A percentile compares a stretch with the other conserved stretches of the same genome.
These are phyloP conservation scores for Platorchestia sp. DNA, from an alignment of 1,140 invertebrate genomes.

Conservation along the genomic window DNA sequence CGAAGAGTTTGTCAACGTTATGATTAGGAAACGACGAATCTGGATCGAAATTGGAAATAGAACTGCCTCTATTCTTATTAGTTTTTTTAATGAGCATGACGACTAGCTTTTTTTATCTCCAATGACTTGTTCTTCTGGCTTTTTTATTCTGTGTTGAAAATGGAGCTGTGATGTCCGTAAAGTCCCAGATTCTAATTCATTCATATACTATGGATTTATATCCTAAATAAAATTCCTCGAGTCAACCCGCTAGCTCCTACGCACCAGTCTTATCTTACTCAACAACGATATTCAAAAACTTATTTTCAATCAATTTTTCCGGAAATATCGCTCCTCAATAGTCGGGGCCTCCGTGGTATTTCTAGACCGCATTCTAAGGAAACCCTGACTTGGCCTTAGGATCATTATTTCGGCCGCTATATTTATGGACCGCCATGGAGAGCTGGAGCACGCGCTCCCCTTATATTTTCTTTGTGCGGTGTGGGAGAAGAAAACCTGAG, in stretches of 20 bases:
- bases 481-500: not conserved
- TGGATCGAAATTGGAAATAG: not conserved
- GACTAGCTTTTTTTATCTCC: not conserved
- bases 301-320: not conserved
- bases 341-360: not conserved
- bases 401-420: not conserved
- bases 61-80: not conserved
- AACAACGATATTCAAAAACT: not conserved
- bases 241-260: not conserved
- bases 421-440: not conserved
- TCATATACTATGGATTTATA: not conserved
- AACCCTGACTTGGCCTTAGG: not conserved
- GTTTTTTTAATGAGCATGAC: not conserved
- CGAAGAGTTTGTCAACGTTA: not conserved
- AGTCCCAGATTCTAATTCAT: not conserved
- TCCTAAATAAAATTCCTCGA: not conserved
- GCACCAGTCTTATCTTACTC: not conserved
- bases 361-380: not conserved
- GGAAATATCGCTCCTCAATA: not conserved
- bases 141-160: not conserved
- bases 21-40: not conserved
- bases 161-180: too few species aligned
- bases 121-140: not conserved
- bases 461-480: not conserved
- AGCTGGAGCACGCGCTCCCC: not conserved